These are phyloP conservation scores for Polydesmus complanatus DNA, from an alignment of 2,888 invertebrate genomes.

Conservation along the genomic window DNA sequence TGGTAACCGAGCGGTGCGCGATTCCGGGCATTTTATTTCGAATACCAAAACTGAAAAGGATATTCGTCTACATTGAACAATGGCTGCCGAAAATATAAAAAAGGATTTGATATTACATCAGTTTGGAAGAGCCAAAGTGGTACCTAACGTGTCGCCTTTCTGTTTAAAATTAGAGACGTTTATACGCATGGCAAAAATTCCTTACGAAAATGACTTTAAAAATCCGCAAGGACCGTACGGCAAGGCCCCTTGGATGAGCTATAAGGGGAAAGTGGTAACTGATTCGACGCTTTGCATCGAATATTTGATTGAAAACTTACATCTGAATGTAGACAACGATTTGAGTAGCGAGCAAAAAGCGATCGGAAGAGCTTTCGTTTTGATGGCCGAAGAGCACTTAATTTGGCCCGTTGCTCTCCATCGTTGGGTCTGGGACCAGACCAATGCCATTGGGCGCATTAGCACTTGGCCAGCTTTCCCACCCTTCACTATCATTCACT, in stretches of 20 bases:
- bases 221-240: conserved; percentile 29
- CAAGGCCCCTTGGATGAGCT: conserved; percentile 32
- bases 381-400: conserved; percentile 32
- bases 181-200: conserved; percentile 31
- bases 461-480: not conserved
- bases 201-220: conserved; percentile 28
- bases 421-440: not conserved
- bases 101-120: conserved; percentile 1
- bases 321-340: conserved; percentile 25
- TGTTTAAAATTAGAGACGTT: conserved; percentile 33
- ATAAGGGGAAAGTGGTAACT: conserved; percentile 28
- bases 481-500: not conserved
- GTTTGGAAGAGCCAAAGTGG: conserved; percentile 22
- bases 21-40: no score
- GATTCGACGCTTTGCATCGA: conserved; percentile 33
- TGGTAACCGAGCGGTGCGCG: no score
- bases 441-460: not conserved
- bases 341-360: conserved; percentile 26
- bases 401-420: conserved; percentile 25
- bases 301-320: conserved; percentile 26
- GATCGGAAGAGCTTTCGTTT: conserved; percentile 28
- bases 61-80: no score
- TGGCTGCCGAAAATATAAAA: no score
- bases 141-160: conserved; percentile 32
- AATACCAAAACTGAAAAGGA: no score